These are phyloP conservation scores for Chelmon rostratus DNA, from an alignment of 2,797 vertebrate genomes.

Conservation along the genomic window DNA sequence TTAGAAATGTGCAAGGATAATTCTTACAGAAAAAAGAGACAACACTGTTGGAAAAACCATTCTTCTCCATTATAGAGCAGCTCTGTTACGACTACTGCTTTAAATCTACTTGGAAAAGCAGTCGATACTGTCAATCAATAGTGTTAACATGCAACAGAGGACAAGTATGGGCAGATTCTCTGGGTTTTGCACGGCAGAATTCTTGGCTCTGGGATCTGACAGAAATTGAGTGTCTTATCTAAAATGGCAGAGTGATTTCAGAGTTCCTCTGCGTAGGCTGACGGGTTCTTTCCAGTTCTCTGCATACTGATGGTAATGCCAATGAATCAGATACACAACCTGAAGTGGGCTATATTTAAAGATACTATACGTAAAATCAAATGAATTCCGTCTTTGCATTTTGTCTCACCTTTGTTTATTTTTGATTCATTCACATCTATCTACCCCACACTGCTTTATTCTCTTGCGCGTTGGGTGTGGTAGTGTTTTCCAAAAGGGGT, in stretches of 20 bases:
- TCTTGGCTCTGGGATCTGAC: constrained; percentile 71
- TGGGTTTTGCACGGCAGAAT: constrained; percentile 52
- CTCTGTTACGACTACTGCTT: constrained; percentile 26
- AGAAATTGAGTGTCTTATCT: constrained; percentile 79
- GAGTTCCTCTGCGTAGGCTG: constrained; percentile 67
- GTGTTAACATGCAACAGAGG: constrained; percentile 65
- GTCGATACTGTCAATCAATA: constrained; percentile 66
- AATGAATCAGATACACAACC: constrained; percentile 51
- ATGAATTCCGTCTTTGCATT: constrained; percentile 1
- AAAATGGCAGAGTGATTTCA: constrained; percentile 75
- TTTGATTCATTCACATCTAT: constrained; percentile 8
- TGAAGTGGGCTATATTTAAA: constrained; percentile 9
- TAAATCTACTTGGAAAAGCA: constrained; percentile 55
- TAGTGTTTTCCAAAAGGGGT: constrained; percentile 66
- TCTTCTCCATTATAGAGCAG: constrained; percentile 18
- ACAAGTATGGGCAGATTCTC: constrained; percentile 68
- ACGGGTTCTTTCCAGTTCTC: constrained; percentile 53
- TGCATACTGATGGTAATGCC: constrained; percentile 46
- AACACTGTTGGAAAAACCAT: constrained; percentile 23
- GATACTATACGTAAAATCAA: not conserved
- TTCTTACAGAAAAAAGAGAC: constrained; percentile 22
- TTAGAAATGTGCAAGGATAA: constrained; percentile 36
- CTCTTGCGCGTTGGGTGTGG: constrained; percentile 43
- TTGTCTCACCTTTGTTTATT: constrained; percentile 21
- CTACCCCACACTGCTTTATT: constrained; percentile 27